Conservation (phyloP, 2,888 invertebrate species). For the Anticlea derivata region DNA sequence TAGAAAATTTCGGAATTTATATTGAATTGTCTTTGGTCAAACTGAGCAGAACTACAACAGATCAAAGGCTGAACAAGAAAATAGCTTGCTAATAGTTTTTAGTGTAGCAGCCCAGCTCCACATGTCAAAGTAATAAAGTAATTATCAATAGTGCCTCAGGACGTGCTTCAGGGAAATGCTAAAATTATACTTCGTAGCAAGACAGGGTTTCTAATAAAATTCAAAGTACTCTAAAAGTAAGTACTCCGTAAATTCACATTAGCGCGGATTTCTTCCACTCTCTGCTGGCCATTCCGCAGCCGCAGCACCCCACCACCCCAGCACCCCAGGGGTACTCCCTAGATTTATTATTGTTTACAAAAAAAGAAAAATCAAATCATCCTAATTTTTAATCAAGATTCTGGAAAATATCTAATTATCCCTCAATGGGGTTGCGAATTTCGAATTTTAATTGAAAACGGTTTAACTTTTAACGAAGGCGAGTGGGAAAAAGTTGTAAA, state of each 20-base stretch:
- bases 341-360: slow-evolving; percentile 21
- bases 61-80: no score
- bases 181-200: slow-evolving; percentile 11
- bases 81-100: no score
- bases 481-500: slow-evolving; percentile 54
- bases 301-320: no score
- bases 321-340: neutral
- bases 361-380: slow-evolving; percentile 27
- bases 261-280: slow-evolving; percentile 13
- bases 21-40: no score
- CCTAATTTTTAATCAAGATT: slow-evolving; percentile 34
- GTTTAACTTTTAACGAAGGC: slow-evolving; percentile 66
- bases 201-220: slow-evolving; percentile 9
- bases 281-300: slow-evolving; percentile 2
- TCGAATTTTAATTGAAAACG: slow-evolving; percentile 65
- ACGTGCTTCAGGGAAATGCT: neutral
- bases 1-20: no score
- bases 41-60: no score
- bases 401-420: slow-evolving; percentile 37
- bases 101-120: no score
- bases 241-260: slow-evolving; percentile 19
- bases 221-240: slow-evolving; percentile 16
- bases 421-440: slow-evolving; percentile 36
- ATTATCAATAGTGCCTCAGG: no score
- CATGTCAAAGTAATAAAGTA: no score